Evolutionary conservation across 2,113 vertebrate species (phyloP).

Genomic region (Platycercus adscitus): DNA sequence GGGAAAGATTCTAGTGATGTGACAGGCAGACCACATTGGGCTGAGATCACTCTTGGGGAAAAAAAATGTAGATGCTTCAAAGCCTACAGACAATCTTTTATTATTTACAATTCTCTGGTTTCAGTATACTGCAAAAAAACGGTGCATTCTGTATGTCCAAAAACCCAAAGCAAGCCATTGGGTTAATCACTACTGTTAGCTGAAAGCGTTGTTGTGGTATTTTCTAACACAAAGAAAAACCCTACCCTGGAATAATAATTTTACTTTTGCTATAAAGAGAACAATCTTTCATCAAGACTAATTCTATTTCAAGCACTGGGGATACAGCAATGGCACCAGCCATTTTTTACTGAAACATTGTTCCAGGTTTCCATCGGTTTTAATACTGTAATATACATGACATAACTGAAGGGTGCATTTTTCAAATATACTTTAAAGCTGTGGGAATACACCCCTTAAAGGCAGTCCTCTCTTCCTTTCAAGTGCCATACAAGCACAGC

Average conservation of each 20-base stretch:
- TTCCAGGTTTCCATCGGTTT: background rate
- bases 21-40: background rate
- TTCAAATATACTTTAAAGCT: background rate
- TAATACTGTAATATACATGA: background rate
- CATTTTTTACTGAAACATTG: background rate
- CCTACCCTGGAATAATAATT: background rate
- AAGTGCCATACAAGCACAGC: conserved; percentile 22
- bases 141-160: background rate
- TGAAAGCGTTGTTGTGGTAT: background rate
- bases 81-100: background rate
- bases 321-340: background rate
- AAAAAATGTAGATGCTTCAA: background rate
- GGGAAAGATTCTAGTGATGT: background rate
- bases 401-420: background rate
- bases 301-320: background rate
- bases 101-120: background rate
- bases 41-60: background rate
- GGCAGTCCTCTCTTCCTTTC: conserved; percentile 15
- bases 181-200: background rate
- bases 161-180: background rate
- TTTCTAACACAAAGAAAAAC: background rate
- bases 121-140: background rate
- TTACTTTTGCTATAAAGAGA: background rate
- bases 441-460: background rate
- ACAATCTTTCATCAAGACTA: background rate